phyloP scores from a whole-genome alignment of 1,140 invertebrate genomes.

The Doryteuthis pealeii region DNA sequence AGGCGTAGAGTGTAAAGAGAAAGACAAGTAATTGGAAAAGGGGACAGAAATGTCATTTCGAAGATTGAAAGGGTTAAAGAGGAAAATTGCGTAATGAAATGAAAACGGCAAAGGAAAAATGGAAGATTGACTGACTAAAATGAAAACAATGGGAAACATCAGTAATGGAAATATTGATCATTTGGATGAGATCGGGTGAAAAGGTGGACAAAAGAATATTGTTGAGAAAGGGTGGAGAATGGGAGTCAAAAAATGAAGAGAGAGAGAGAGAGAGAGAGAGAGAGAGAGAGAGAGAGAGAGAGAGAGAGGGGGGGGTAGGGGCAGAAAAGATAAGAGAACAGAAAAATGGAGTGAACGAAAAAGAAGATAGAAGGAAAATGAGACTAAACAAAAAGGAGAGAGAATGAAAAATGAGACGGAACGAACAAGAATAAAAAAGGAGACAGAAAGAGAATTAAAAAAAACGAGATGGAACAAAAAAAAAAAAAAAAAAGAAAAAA shows the following conservation, averaged over 20 bases:
- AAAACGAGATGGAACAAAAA: neutral
- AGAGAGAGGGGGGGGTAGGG: neutral
- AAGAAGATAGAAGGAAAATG: neutral
- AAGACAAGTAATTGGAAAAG: no score
- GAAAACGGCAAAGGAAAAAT: no score
- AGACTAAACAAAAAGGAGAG: neutral
- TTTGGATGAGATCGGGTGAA: no score
- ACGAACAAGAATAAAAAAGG: neutral
- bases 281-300: neutral
- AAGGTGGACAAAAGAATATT: no score
- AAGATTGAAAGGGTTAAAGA: no score
- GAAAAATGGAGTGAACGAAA: neutral
- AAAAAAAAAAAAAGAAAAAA: neutral
- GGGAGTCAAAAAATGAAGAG: neutral
- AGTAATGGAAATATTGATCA: no score
- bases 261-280: slow-evolving; percentile 1
- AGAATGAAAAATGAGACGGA: neutral
- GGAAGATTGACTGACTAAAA: no score
- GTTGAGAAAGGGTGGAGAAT: no score
- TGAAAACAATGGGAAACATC: no score
- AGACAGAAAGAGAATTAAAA: neutral
- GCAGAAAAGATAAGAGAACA: neutral
- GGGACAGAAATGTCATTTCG: no score
- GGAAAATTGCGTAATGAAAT: no score
- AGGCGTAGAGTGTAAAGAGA: no score